phyloP scores from a whole-genome alignment of 2,797 vertebrate species.

The Trematomus bernacchii region DNA sequence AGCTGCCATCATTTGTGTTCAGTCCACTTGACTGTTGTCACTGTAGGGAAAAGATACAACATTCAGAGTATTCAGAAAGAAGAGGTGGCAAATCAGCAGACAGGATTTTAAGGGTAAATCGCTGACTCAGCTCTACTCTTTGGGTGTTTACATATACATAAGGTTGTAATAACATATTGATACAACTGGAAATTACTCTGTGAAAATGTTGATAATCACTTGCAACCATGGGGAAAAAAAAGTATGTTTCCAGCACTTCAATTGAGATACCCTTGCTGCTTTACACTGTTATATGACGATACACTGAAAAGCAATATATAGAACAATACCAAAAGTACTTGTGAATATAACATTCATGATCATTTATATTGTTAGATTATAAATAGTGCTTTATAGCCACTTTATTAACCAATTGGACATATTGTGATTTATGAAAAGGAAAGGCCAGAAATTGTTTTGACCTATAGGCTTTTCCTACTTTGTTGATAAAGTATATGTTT shows the following conservation, averaged over 20 bases:
- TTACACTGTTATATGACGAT: too few species aligned
- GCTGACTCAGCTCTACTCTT: neutral
- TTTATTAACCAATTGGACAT: neutral
- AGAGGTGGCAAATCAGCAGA: neutral
- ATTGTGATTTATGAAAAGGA: neutral
- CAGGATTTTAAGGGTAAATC: neutral
- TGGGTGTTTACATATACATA: neutral
- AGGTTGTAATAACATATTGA: too few species aligned
- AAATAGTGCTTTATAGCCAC: too few species aligned
- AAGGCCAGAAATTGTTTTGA: neutral
- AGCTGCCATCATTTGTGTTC: conserved; percentile 9
- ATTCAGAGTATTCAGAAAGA: neutral
- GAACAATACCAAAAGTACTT: too few species aligned
- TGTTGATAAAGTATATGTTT: neutral
- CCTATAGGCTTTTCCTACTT: neutral
- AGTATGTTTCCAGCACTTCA: too few species aligned
- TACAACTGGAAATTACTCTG: too few species aligned
- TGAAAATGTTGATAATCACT: too few species aligned
- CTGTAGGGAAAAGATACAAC: neutral
- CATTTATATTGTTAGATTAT: too few species aligned
- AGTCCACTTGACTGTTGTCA: conserved; percentile 15
- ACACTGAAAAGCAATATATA: too few species aligned
- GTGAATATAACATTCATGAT: too few species aligned
- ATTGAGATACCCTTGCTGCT: too few species aligned
- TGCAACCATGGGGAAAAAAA: too few species aligned